Percentiles rank a stretch among this genome's conserved stretches.
Conservation (phyloP, 2,888 invertebrate species). For the Automeris io region DNA sequence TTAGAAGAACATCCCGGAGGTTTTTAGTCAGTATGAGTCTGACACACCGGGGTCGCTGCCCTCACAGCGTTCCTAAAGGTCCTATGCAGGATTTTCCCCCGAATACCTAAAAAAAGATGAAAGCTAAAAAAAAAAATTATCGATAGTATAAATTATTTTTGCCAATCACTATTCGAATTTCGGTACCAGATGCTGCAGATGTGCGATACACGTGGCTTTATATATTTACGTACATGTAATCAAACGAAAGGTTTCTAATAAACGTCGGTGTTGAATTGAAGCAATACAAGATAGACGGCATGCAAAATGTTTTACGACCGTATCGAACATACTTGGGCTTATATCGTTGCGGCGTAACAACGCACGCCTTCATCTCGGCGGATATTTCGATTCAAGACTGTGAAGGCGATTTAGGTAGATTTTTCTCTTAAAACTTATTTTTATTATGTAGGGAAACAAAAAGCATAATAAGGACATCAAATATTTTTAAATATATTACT, state of each 20-base stretch:
- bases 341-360: background rate
- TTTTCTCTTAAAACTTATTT: too few relatives aligned
- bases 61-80: too few relatives aligned
- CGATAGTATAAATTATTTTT: slow-evolving; percentile 6
- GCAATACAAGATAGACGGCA: slow-evolving; percentile 26
- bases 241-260: slow-evolving; percentile 28
- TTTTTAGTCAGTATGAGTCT: too few relatives aligned
- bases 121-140: too few relatives aligned
- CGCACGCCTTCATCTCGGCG: background rate
- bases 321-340: slow-evolving; percentile 9
- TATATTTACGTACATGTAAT: slow-evolving; percentile 7
- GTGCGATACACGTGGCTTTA: slow-evolving; percentile 11
- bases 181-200: slow-evolving; percentile 21
- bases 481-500: too few relatives aligned
- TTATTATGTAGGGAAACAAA: too few relatives aligned
- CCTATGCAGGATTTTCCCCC: too few relatives aligned
- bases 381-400: background rate
- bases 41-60: too few relatives aligned
- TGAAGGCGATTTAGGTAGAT: background rate
- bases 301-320: slow-evolving; percentile 21
- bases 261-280: slow-evolving; percentile 16
- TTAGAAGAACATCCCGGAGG: too few relatives aligned
- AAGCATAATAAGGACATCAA: too few relatives aligned
- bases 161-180: slow-evolving; percentile 13
- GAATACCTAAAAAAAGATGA: too few relatives aligned